Conservation (phyloP, 2,888 invertebrate genomes). For the Orthonevra nobilis region DNA sequence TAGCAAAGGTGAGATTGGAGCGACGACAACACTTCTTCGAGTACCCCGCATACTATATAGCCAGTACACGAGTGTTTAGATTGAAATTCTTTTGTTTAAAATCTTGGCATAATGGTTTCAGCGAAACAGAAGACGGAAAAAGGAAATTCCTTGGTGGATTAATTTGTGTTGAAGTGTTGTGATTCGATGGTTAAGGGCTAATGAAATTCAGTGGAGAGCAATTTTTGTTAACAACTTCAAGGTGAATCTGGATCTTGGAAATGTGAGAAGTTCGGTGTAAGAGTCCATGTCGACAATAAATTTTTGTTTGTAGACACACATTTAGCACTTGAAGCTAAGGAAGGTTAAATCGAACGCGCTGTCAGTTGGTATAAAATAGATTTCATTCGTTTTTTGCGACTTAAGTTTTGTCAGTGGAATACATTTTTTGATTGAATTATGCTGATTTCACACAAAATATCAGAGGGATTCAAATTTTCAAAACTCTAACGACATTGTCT, state of each 20-base stretch:
- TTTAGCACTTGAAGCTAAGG: too few species aligned
- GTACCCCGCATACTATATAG: conserved; percentile 13
- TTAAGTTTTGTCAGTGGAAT: too few species aligned
- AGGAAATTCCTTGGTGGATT: conserved; percentile 13
- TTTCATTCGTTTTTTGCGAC: too few species aligned
- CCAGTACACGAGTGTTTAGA: not conserved
- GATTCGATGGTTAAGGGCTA: conserved; percentile 14
- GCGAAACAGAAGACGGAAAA: not conserved
- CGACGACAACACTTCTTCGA: conserved; percentile 26
- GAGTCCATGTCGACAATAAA: not conserved
- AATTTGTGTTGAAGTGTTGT: conserved; percentile 22
- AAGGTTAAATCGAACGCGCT: too few species aligned
- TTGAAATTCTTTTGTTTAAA: conserved; percentile 42
- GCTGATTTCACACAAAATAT: too few species aligned
- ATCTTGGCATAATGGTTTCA: conserved; percentile 19
- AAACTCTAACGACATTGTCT: too few species aligned
- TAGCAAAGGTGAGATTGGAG: conserved; percentile 60
- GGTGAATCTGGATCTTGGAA: conserved; percentile 7
- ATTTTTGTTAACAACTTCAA: conserved; percentile 21
- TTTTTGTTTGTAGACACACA: too few species aligned
- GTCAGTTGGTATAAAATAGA: too few species aligned
- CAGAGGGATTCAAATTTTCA: too few species aligned
- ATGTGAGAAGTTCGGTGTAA: conserved; percentile 15
- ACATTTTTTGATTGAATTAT: too few species aligned
- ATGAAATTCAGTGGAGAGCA: conserved; percentile 12